Conservation (phyloP, 2,797 vertebrate genomes). For the Halcyon leucocephala region DNA sequence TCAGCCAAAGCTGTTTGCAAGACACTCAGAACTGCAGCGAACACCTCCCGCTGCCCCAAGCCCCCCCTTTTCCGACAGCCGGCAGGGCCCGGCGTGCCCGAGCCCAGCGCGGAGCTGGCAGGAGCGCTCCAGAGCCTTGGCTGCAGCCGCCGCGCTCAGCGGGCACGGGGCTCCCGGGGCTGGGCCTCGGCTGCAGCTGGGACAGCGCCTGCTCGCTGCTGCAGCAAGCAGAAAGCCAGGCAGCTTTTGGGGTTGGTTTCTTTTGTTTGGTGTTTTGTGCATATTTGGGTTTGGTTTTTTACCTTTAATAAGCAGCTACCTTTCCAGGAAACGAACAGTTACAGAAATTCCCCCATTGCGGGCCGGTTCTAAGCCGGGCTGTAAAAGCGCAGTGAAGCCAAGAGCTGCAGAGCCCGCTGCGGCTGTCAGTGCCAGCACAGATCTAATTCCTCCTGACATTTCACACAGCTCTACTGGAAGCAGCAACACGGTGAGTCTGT, state of each 20-base stretch:
- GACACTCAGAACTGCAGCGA: conserved; percentile 5
- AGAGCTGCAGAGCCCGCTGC: conserved; percentile 31
- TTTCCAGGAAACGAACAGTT: neutral
- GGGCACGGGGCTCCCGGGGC: neutral
- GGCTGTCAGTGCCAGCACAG: conserved; percentile 37
- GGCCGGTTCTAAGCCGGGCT: neutral
- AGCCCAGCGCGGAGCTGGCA: conserved; percentile 13
- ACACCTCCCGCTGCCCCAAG: neutral
- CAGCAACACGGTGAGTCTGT: conserved; percentile 74
- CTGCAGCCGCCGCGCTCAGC: too few relatives aligned
- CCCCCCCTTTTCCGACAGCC: conserved; percentile 21
- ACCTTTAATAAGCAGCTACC: neutral
- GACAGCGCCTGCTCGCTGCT: neutral
- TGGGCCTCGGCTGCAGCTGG: conserved; percentile 5
- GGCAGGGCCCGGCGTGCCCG: conserved; percentile 50
- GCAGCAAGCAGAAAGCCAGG: neutral
- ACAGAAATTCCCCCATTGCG: neutral
- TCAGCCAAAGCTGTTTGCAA: conserved; percentile 21
- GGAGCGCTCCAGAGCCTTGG: neutral
- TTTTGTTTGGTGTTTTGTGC: too few relatives aligned
- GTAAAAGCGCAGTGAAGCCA: neutral
- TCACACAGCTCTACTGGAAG: conserved; percentile 75
- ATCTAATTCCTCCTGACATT: conserved; percentile 76
- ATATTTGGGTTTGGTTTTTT: neutral
- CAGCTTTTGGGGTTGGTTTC: neutral